phyloP scores from a whole-genome alignment of 2,888 invertebrate species.

The Elmis aenea region DNA sequence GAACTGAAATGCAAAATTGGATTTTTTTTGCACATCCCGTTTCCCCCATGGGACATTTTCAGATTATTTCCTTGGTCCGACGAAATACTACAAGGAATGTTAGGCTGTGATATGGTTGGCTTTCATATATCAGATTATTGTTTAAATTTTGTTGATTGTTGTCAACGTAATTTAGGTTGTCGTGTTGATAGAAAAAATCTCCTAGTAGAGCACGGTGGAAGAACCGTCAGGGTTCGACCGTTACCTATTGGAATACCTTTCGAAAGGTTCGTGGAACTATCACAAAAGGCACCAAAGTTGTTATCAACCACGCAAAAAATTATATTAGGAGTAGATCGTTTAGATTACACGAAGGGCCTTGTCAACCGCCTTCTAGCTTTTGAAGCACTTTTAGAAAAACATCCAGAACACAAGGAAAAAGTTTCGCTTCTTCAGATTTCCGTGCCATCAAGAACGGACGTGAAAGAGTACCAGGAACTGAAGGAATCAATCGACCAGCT shows the following conservation, averaged over 20 bases:
- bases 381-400: conserved; percentile 72
- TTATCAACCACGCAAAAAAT: conserved; percentile 73
- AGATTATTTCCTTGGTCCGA: conserved; percentile 89
- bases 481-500: conserved; percentile 89
- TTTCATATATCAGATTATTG: conserved; percentile 91
- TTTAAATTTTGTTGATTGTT: conserved; percentile 86
- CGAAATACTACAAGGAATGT: conserved; percentile 86
- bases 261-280: conserved; percentile 77
- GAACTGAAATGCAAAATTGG: conserved; percentile 74
- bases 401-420: conserved; percentile 82
- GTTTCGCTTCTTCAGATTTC: conserved; percentile 81
- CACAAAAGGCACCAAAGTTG: conserved; percentile 60
- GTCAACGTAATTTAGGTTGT: conserved; percentile 80
- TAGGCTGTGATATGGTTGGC: conserved; percentile 89
- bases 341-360: conserved; percentile 88
- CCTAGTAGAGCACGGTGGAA: conserved; percentile 80
- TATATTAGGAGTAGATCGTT: conserved; percentile 80
- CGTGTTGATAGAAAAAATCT: conserved; percentile 84
- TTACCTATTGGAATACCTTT: conserved; percentile 87
- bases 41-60: conserved; percentile 92
- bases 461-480: conserved; percentile 83
- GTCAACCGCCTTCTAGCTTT: conserved; percentile 80
- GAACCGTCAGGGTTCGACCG: conserved; percentile 77
- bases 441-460: conserved; percentile 85
- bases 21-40: conserved; percentile 93